Percentiles rank a stretch among this genome's conserved stretches.
Evolutionary conservation across 2,113 vertebrate species (phyloP).

Genomic region (Scortum barcoo): DNA sequence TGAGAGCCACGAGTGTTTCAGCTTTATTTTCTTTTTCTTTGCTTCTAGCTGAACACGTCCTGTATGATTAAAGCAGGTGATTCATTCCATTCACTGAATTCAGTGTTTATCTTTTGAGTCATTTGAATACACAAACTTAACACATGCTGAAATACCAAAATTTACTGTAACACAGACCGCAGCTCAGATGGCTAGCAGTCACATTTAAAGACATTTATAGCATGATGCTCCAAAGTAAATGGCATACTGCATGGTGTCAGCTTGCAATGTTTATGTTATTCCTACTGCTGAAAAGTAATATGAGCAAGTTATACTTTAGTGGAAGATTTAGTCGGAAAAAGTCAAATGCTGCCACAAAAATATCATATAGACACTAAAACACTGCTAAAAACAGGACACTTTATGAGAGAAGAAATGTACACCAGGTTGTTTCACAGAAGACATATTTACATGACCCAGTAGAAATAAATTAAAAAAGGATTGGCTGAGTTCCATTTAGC

Average conservation of each 20-base stretch:
- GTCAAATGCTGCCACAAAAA: slow-evolving; percentile 2
- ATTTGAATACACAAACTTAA: not conserved
- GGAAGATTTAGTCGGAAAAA: not conserved
- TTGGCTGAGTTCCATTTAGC: slow-evolving; percentile 3
- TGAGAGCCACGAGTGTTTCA: not conserved
- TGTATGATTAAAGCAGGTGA: slow-evolving; percentile 38
- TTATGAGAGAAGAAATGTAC: not conserved
- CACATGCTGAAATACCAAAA: slow-evolving; percentile 6
- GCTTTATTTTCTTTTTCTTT: slow-evolving; percentile 10
- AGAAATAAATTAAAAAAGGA: slow-evolving; percentile 15
- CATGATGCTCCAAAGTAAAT: not conserved
- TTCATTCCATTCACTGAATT: slow-evolving; percentile 20
- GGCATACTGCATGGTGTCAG: not conserved
- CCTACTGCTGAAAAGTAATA: slow-evolving; percentile 3
- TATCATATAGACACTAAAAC: not conserved
- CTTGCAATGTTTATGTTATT: slow-evolving; percentile 7
- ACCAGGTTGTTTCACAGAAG: not conserved
- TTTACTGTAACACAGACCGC: slow-evolving; percentile 1
- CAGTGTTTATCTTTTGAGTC: slow-evolving; percentile 41
- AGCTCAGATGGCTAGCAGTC: not conserved
- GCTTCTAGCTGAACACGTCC: slow-evolving; percentile 15
- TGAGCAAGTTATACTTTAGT: not conserved
- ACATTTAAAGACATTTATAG: slow-evolving; percentile 10
- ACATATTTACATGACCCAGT: slow-evolving; percentile 9
- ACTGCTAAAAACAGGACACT: slow-evolving; percentile 1